Conservation (phyloP, 2,797 vertebrate genomes). For the Hybognathus amarus region DNA sequence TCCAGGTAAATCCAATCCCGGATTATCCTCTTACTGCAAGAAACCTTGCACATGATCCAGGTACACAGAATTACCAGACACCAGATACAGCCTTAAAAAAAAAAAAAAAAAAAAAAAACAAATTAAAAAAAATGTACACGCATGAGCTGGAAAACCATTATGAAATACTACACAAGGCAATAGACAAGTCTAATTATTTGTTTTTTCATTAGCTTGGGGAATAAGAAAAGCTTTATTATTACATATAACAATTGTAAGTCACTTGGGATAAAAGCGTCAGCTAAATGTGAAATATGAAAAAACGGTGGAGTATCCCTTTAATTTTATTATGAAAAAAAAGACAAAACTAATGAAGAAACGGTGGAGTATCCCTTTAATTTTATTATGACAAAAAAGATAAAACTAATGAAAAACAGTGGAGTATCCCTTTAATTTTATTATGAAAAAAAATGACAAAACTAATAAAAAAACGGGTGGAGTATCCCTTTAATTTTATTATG, state of each 20-base stretch:
- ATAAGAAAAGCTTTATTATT: conserved; percentile 1
- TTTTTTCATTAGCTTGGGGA: not conserved
- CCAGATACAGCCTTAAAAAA: conserved; percentile 62
- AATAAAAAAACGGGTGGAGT: no score
- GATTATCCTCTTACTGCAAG: conserved; percentile 64
- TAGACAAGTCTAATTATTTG: not conserved
- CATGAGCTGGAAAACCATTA: not conserved
- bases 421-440: no score
- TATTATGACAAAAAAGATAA: no score
- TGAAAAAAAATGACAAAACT: no score
- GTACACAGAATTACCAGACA: conserved; percentile 62
- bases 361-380: no score
- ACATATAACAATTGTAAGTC: not conserved
- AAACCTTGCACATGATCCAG: conserved; percentile 64
- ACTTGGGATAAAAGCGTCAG: conserved; percentile 20
- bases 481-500: no score
- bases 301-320: no score
- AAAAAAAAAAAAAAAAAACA: not conserved
- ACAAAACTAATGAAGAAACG: no score
- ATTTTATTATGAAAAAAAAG: no score
- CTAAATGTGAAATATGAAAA: not conserved
- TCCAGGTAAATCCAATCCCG: conserved; percentile 68
- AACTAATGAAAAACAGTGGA: no score
- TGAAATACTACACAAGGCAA: not conserved
- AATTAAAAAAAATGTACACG: no score